phyloP scores from a whole-genome alignment of 2,113 vertebrate genomes.

The Euleptes europaea region DNA sequence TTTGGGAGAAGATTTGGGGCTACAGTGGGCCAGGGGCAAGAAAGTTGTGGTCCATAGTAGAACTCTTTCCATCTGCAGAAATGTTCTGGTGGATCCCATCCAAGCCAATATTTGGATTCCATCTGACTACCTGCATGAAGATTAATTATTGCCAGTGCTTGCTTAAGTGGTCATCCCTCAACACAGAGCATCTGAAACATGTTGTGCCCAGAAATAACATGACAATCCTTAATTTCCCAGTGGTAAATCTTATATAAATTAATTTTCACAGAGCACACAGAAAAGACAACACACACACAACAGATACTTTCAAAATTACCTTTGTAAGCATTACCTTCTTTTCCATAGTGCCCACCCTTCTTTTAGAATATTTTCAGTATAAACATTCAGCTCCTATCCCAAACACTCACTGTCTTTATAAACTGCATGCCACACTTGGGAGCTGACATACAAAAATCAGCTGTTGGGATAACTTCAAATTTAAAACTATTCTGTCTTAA shows the following conservation, averaged over 20 bases:
- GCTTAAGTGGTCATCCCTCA: constrained; percentile 13
- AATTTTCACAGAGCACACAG: constrained; percentile 50
- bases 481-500: constrained; percentile 57
- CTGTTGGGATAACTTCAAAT: constrained; percentile 64
- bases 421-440: constrained; percentile 61
- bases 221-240: background rate
- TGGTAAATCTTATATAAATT: constrained; percentile 26
- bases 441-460: constrained; percentile 66
- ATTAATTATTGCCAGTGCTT: constrained; percentile 23
- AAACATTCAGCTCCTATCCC: constrained; percentile 39
- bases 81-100: too few species aligned
- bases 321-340: constrained; percentile 47
- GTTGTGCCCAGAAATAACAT: background rate
- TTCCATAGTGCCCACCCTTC: constrained; percentile 45
- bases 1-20: too few species aligned
- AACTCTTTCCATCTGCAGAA: too few species aligned
- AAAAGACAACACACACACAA: constrained; percentile 57
- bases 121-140: background rate
- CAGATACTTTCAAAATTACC: constrained; percentile 50
- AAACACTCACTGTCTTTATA: constrained; percentile 48
- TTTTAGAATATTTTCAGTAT: constrained; percentile 10
- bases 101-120: background rate
- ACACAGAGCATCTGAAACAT: constrained; percentile 19
- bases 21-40: too few species aligned
- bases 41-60: too few species aligned